Evolutionary conservation across 64 coral and sea anemone genomes (phyloP), one percentile per base, ranked within the genome.

Genomic region (Montipora foliosa): DNA sequence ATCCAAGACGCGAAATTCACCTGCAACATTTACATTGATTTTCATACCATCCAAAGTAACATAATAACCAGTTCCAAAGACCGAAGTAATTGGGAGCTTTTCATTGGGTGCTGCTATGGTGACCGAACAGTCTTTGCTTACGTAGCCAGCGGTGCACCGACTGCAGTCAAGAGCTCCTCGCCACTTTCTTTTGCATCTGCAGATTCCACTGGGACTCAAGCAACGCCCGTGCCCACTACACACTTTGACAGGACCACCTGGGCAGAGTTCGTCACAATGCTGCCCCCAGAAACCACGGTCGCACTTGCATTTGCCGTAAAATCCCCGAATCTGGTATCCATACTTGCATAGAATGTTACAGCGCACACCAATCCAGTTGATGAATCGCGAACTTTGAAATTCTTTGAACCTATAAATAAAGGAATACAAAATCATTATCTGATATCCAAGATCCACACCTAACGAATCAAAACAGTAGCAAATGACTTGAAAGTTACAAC

Each of bases 51-150:
- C 94, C 5, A 99, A 87, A 74, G 91, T 87, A 3, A 99, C 91
- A 69, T 89, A 94, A 78, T 96, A 93, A 72, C 97, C 97, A 49
- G 87, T 92, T 22, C 97, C 97, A 58, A 93, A 94, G 61, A 96
- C 87, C 20, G 97, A 92, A 14, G 92, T 72, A 19, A 89, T 68
- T 3, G 85, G 75, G 22, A 60, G 68, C 51, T 53, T 45, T 55
- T 84, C 61, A 83, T 12, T 79, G 10, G 49, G 29, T 70, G 95
- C 57, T 61, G 61, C 20, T 20, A 94, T 21, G 5, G 83, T 79
- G 4, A 96, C 67, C 10, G 97, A 99, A 71, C 97, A 99, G 59
- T 99, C 97, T 55, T 61, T 81, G 15, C 92, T 95, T 15, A 80
- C 49, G 59, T 89, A 96, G 16, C 94, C 95, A 25, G 74, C 49